A percentile compares a stretch with the other conserved stretches of the same genome.
These are phyloP conservation scores for Poeciliopsis prolifica DNA, from an alignment of 2,113 vertebrate species.

Conservation along the genomic window DNA sequence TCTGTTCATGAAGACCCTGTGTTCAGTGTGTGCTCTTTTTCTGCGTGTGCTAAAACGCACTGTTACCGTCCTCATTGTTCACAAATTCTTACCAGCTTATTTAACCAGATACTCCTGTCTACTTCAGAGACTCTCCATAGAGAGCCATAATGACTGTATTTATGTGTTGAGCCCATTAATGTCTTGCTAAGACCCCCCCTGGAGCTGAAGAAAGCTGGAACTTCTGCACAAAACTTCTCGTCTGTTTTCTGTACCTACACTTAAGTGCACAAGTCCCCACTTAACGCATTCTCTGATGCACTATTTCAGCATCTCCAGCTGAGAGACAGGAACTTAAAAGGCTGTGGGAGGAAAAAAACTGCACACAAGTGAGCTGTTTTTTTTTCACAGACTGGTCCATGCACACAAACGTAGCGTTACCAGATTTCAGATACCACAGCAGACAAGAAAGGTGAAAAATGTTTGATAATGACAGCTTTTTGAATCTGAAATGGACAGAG, in stretches of 20 bases:
- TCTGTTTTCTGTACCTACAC: constrained; percentile 54
- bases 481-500: constrained; percentile 25
- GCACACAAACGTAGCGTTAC: constrained; percentile 40
- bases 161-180: constrained; percentile 4
- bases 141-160: constrained; percentile 32
- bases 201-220: constrained; percentile 21
- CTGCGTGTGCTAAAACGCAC: constrained; percentile 62
- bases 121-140: constrained; percentile 52
- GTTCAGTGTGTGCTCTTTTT: constrained; percentile 48
- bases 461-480: constrained; percentile 48
- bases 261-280: constrained; percentile 48
- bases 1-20: constrained; percentile 54
- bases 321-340: constrained; percentile 35
- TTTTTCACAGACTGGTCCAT: constrained; percentile 34
- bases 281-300: constrained; percentile 27
- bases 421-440: constrained; percentile 52
- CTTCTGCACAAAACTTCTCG: constrained; percentile 61
- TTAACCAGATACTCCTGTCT: constrained; percentile 27
- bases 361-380: constrained; percentile 33
- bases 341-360: background rate
- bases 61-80: constrained; percentile 25
- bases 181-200: constrained; percentile 20
- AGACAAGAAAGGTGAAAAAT: constrained; percentile 13
- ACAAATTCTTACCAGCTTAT: constrained; percentile 17
- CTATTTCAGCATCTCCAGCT: constrained; percentile 29